Evolutionary conservation across 2,888 invertebrate genomes (phyloP).

Genomic region (Pachymerium ferrugineum): DNA sequence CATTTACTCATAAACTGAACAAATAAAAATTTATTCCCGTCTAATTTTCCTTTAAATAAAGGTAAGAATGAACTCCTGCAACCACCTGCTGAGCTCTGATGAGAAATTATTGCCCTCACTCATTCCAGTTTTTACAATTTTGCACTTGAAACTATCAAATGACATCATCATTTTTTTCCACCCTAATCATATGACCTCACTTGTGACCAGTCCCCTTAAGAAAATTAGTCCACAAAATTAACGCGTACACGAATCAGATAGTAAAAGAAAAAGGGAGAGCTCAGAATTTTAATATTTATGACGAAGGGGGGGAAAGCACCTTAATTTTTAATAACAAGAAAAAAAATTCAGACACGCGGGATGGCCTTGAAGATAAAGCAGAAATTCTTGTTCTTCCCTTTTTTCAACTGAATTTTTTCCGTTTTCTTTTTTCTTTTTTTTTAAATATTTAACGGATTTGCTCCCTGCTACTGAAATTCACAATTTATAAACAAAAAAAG

Average conservation of each 20-base stretch:
- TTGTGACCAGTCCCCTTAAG: not conserved
- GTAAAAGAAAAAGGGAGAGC: not conserved
- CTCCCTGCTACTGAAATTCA: not conserved
- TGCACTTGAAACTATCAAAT: not conserved
- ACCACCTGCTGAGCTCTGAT: not conserved
- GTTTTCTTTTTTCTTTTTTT: not conserved
- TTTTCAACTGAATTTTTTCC: not conserved
- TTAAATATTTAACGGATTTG: not conserved
- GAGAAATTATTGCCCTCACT: conserved; percentile 5
- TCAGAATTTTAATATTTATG: not conserved
- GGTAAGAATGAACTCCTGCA: not conserved
- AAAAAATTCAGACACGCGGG: not conserved
- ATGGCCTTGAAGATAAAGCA: conserved; percentile 11
- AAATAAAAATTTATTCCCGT: not conserved
- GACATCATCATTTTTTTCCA: not conserved
- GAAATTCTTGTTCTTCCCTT: conserved; percentile 7
- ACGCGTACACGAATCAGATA: not conserved
- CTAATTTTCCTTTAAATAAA: not conserved
- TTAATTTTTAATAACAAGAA: not conserved
- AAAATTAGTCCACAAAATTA: not conserved
- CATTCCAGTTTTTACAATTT: not conserved
- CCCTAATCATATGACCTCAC: not conserved
- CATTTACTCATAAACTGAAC: not conserved
- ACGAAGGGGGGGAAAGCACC: not conserved
- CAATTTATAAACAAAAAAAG: not conserved